Evolutionary conservation across 2,113 vertebrate species (phyloP).

Genomic region (Oreochromis spilurus): DNA sequence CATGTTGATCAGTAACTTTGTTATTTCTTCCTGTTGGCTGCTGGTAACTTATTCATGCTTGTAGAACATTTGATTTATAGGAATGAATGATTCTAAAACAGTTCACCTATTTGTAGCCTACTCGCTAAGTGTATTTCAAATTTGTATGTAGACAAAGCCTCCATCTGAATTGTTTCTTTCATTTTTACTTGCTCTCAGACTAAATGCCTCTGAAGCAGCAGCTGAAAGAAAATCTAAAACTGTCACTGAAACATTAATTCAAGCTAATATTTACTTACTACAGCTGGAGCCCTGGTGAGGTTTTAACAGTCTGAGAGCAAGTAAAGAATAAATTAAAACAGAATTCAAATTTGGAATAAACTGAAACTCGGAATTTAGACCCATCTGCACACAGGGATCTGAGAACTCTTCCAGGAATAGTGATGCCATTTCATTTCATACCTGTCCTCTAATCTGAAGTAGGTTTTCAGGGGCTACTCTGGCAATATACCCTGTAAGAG

Average conservation of each 20-base stretch:
- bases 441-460: neutral
- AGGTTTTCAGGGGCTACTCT: neutral
- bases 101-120: accelerated
- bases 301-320: neutral
- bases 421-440: neutral
- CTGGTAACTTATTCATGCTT: neutral
- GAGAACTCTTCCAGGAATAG: neutral
- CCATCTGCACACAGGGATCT: neutral
- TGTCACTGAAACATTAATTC: neutral
- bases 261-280: neutral
- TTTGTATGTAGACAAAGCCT: neutral
- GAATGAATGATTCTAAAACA: neutral
- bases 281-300: neutral
- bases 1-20: neutral
- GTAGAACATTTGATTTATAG: neutral
- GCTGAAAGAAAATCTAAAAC: neutral
- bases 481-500: neutral
- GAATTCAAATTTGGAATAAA: neutral
- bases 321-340: neutral
- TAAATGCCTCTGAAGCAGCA: neutral
- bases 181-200: neutral
- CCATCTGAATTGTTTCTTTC: neutral
- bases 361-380: neutral
- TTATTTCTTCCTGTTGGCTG: neutral
- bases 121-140: neutral